Evolutionary conservation across 2,888 invertebrate species (phyloP).

Genomic region (Coleophora flavipennella): DNA sequence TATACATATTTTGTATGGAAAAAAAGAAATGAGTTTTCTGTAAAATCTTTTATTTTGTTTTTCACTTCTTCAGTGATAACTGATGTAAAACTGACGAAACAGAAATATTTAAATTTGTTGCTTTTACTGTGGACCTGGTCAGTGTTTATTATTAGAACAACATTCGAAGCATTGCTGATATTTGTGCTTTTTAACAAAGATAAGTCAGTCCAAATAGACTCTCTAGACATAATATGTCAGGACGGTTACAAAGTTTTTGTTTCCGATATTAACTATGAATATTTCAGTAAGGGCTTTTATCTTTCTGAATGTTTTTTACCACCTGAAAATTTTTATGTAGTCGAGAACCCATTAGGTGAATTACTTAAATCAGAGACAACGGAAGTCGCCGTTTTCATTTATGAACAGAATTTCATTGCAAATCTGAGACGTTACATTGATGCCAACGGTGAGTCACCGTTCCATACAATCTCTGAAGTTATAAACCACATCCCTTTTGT

Average conservation of each 20-base stretch:
- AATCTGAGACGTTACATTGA: background rate
- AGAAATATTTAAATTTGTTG: background rate
- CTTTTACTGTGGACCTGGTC: background rate
- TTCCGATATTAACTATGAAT: background rate
- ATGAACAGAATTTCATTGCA: background rate
- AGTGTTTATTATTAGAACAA: background rate
- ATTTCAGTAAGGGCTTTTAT: background rate
- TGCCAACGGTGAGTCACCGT: background rate
- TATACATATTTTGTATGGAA: background rate
- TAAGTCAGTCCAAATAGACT: background rate
- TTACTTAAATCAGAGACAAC: background rate
- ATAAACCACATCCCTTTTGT: background rate
- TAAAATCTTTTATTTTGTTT: background rate
- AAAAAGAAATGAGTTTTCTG: background rate
- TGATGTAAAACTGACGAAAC: background rate
- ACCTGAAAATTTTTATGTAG: background rate
- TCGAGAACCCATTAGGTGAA: background rate
- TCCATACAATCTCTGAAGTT: background rate
- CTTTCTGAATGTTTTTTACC: background rate
- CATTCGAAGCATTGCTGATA: background rate
- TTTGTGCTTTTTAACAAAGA: background rate
- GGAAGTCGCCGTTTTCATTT: background rate
- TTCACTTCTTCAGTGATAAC: background rate
- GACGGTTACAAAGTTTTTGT: background rate
- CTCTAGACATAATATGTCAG: background rate